These are phyloP conservation scores for Sinocyclocheilus maitianheensis DNA, from an alignment of 2,113 vertebrate genomes.

Conservation along the genomic window DNA sequence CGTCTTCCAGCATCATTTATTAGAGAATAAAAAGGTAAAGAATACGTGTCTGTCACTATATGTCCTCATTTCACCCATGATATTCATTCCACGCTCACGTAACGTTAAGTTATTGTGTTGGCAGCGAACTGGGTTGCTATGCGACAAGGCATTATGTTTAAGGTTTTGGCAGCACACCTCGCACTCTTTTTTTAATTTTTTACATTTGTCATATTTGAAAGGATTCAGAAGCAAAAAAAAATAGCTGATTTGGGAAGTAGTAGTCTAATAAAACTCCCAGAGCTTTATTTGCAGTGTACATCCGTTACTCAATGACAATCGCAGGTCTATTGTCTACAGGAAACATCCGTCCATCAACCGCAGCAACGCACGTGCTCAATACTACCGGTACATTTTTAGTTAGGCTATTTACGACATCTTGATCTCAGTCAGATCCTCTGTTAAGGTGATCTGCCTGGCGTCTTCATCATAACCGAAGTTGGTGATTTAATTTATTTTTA, in stretches of 20 bases:
- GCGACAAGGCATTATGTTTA: neutral
- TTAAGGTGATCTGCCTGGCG: neutral
- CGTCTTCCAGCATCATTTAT: constrained; percentile 4
- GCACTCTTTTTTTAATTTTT: neutral
- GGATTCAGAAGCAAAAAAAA: neutral
- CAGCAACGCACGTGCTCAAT: neutral
- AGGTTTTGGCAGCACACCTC: neutral
- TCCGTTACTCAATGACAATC: neutral
- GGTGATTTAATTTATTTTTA: neutral
- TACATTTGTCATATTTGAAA: neutral
- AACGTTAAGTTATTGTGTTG: too few species aligned
- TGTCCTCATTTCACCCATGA: neutral
- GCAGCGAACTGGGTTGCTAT: constrained; percentile 14
- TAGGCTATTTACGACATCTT: neutral
- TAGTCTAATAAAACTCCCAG: neutral
- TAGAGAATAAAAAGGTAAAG: constrained; percentile 23
- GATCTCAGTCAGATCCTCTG: neutral
- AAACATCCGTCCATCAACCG: neutral
- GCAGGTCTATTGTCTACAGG: constrained; percentile 5
- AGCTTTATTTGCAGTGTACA: neutral
- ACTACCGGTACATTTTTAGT: neutral
- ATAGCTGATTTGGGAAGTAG: neutral
- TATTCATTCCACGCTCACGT: neutral
- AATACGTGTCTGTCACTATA: neutral
- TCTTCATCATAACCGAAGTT: neutral